Percentiles rank a stretch among this genome's conserved stretches.
These are phyloP conservation scores for Villa cingulata DNA, from an alignment of 2,888 invertebrate species.

Conservation along the genomic window DNA sequence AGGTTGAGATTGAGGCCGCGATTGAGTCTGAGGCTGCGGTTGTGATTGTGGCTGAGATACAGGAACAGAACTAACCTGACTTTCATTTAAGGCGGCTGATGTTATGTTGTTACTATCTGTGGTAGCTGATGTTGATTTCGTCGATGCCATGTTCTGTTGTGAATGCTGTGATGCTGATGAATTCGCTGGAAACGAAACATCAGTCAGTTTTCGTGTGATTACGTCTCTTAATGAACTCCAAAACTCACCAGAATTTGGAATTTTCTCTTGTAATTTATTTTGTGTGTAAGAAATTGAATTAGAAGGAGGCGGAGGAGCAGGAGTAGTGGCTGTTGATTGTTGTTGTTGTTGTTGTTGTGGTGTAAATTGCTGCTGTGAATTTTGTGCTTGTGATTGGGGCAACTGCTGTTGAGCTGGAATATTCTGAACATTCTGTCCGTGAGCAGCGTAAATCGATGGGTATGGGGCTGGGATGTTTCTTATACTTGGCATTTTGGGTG, in stretches of 20 bases:
- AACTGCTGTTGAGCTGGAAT: not conserved
- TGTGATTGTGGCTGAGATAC: not conserved
- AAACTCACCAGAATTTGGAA: not conserved
- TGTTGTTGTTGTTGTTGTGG: not conserved
- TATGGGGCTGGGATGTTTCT: slow-evolving; percentile 19
- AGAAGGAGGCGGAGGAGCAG: not conserved
- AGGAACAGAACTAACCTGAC: not conserved
- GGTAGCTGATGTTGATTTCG: not conserved
- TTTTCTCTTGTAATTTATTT: not conserved
- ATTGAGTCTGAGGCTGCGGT: not conserved
- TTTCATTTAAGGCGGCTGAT: not conserved
- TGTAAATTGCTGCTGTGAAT: not conserved
- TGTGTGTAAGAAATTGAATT: not conserved
- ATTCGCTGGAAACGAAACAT: not conserved
- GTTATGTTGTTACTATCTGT: not conserved
- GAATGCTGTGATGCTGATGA: not conserved
- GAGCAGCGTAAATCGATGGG: slow-evolving; percentile 13
- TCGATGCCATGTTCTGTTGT: not conserved
- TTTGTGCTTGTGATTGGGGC: not conserved
- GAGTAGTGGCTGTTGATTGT: not conserved
- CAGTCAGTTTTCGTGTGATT: not conserved
- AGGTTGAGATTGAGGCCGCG: not conserved
- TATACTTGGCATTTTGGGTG: slow-evolving; percentile 14
- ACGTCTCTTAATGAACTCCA: not conserved
- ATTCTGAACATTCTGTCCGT: not conserved